Conservation (phyloP, 1,140 invertebrate species). For the Vollenhovia emeryi region DNA sequence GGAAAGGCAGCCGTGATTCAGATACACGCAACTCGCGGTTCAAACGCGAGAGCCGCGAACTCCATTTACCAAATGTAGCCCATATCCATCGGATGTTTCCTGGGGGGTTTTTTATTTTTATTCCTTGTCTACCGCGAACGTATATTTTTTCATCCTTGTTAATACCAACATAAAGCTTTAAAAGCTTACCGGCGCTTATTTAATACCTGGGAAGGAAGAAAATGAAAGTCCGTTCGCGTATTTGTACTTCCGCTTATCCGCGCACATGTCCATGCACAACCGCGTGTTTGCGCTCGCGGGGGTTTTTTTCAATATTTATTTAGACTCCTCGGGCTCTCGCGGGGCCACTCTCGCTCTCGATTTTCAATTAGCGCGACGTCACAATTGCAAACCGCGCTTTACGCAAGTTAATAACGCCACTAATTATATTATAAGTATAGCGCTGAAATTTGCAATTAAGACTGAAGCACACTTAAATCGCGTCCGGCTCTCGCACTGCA, state of each 20-base stretch:
- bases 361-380: not conserved
- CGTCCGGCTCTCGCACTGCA: no score
- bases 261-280: not conserved
- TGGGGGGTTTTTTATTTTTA: constrained; percentile 4
- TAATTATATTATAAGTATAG: not conserved
- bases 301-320: constrained; percentile 8
- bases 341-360: not conserved
- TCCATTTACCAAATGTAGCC: constrained; percentile 5
- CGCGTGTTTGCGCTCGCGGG: not conserved
- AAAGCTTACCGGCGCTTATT: constrained; percentile 24
- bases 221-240: not conserved
- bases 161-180: not conserved
- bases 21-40: not conserved
- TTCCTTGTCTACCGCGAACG: not conserved
- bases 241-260: not conserved
- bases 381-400: not conserved
- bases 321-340: not conserved
- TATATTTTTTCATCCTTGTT: not conserved
- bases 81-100: not conserved
- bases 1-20: not conserved
- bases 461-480: not conserved
- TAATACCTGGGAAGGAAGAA: not conserved
- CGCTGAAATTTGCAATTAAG: not conserved
- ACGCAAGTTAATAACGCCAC: not conserved
- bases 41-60: not conserved